Conservation (phyloP, 2,888 invertebrate species). For the Hesperia comma region DNA sequence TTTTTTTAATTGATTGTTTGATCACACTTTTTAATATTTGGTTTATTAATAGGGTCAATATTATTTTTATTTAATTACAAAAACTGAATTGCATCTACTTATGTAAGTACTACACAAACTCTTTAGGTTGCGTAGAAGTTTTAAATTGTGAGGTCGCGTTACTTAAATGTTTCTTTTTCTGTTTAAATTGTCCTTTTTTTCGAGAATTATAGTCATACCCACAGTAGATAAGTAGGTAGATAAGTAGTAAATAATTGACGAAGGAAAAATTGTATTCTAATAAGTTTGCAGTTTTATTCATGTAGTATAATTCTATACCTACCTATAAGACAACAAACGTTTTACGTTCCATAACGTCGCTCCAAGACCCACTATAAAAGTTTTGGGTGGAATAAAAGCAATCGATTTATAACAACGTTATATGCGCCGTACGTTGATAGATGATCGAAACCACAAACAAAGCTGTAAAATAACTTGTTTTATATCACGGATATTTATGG, state of each 20-base stretch:
- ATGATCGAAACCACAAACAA: constrained; percentile 34
- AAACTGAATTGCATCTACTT: too few relatives aligned
- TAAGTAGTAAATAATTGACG: neutral
- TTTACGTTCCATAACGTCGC: constrained; percentile 2
- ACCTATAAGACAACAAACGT: constrained; percentile 5
- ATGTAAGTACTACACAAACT: too few relatives aligned
- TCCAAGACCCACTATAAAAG: constrained; percentile 33
- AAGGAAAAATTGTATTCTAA: neutral
- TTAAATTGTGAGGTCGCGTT: too few relatives aligned
- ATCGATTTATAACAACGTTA: constrained; percentile 48
- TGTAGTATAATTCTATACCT: too few relatives aligned
- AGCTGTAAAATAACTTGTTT: constrained; percentile 27
- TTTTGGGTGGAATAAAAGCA: constrained; percentile 44
- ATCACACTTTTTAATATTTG: too few relatives aligned
- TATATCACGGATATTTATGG: constrained; percentile 5
- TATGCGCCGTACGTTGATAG: constrained; percentile 28
- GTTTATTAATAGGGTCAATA: too few relatives aligned
- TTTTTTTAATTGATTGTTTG: too few relatives aligned
- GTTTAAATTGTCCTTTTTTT: too few relatives aligned
- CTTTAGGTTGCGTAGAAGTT: too few relatives aligned
- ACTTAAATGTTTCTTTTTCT: too few relatives aligned
- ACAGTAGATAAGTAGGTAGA: too few relatives aligned
- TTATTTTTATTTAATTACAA: neutral
- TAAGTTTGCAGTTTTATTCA: neutral
- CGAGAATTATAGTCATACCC: too few relatives aligned